Evolutionary conservation across 2,113 vertebrate genomes (phyloP).

Genomic region (Turnix velox): DNA sequence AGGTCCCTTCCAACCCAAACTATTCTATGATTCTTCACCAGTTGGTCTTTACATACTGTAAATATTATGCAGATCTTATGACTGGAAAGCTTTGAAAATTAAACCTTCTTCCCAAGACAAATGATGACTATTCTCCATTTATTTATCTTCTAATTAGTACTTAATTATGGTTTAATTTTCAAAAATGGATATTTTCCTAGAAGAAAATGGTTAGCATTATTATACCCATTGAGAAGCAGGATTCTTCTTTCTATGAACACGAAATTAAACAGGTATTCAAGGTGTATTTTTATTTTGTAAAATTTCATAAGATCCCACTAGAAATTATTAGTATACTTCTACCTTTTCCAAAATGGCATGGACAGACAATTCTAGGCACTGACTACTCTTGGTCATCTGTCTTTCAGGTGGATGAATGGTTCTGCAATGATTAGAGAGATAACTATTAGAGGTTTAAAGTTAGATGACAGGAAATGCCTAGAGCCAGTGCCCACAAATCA

Average conservation of each 20-base stretch:
- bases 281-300: not conserved
- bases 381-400: not conserved
- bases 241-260: too few species aligned
- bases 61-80: not conserved
- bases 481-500: not conserved
- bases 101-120: not conserved
- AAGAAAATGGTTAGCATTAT: not conserved
- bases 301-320: not conserved
- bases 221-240: rapidly evolving
- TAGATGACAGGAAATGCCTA: not conserved
- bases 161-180: not conserved
- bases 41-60: not conserved
- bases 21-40: not conserved
- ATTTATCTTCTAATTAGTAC: not conserved
- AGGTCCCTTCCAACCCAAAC: too few species aligned
- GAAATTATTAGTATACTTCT: not conserved
- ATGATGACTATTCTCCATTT: not conserved
- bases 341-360: not conserved
- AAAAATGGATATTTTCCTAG: rapidly evolving
- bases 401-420: not conserved
- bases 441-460: not conserved
- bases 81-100: not conserved
- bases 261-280: not conserved
- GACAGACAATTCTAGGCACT: not conserved
- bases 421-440: not conserved